Base-by-base conservation (phyloP, 2,113 vertebrate genomes). In the Sinocyclocheilus grahami region DNA sequence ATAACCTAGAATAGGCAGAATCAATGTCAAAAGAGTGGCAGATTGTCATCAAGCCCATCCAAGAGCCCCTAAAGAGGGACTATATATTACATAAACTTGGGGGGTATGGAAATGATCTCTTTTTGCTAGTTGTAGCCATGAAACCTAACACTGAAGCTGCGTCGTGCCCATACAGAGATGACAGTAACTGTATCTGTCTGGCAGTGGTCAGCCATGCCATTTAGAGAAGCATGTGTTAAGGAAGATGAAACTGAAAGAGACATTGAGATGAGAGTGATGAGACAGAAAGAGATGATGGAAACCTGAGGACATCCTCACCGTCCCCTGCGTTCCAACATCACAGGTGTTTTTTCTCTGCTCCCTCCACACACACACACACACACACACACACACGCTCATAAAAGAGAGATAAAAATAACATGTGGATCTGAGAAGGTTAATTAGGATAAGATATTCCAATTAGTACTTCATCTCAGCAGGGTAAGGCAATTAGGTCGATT, bases 391-490 rank as follows among this genome's bases (percentile, higher is more conserved):
- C 65, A 37, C 77, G 39, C 85, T 37, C 77, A 91, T 92, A 92
- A 91, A 88, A 33, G 75, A 83, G 58, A 76, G 91, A 93, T 94
- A 95, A 93, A 95, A 95, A 95, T 94, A 95, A 91, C 89, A 91
- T 89, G 85, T 90, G 87, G 90, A 92, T 93, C 90, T 90, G 91
- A 93, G 91, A 94, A 95, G 94, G 94, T 93, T 95, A 95, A 95
- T 95, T 94, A 95, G 94, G 86, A 91, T 91, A 92, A 92, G 86
- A 94, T 94, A 92, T 94, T 95, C 91, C 93, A 95, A 95, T 95
- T 94, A 95, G 91, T 91, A 90, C 90, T 93, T 93, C 90, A 94
- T 94, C 94, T 95, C 93, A 91, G 91, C 89, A 89, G 92, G 89
- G 82, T 88, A 92, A 93, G 89, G 87, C 91, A 95, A 95, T 90